phyloP scores from a whole-genome alignment of 2,888 invertebrate genomes.

The Anaspis maculata region DNA sequence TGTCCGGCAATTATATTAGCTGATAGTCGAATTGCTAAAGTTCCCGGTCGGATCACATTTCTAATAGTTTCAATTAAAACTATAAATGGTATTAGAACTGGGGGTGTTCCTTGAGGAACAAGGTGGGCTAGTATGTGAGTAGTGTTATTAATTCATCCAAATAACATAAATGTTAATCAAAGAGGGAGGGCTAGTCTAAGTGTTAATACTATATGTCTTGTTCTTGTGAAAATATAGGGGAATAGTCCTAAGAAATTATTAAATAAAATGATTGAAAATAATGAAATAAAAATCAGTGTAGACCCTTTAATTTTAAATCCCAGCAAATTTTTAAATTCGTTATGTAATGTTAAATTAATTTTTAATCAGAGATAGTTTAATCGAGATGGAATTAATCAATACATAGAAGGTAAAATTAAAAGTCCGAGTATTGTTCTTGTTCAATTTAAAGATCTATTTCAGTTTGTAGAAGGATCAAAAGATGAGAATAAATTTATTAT shows the following conservation, averaged over 20 bases:
- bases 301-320: conserved; percentile 37
- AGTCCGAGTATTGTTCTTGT: conserved; percentile 47
- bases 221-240: conserved; percentile 62
- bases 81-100: conserved; percentile 60
- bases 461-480: conserved; percentile 54
- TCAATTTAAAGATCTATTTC: conserved; percentile 52
- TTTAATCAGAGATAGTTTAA: conserved; percentile 45
- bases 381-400: conserved; percentile 50
- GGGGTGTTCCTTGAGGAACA: conserved; percentile 60
- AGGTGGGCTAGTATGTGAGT: conserved; percentile 59
- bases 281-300: conserved; percentile 35
- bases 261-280: conserved; percentile 54
- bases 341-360: conserved; percentile 43
- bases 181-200: conserved; percentile 52
- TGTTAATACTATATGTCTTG: conserved; percentile 55
- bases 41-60: conserved; percentile 61
- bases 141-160: conserved; percentile 54
- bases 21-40: conserved; percentile 51
- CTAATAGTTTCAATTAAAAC: conserved; percentile 68
- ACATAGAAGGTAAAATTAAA: conserved; percentile 46
- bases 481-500: conserved; percentile 60
- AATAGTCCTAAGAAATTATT: conserved; percentile 64
- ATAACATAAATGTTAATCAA: conserved; percentile 59
- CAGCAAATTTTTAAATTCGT: conserved; percentile 53
- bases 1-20: conserved; percentile 60